Conservation (phyloP, 2,113 vertebrate genomes). For the Pithys albifrons region DNA sequence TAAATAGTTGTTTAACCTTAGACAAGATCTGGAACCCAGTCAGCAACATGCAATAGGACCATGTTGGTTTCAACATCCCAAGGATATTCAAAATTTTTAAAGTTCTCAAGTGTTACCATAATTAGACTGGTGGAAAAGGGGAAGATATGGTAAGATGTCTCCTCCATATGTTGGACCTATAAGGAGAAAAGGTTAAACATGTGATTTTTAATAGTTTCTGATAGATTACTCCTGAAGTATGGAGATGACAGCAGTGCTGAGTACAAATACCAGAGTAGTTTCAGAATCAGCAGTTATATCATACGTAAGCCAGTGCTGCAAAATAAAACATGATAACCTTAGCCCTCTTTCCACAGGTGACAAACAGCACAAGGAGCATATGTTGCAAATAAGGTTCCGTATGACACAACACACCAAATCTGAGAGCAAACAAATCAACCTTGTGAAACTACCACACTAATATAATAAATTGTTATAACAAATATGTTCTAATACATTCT, state of each 20-base stretch:
- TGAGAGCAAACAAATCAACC: neutral
- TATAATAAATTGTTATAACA: neutral
- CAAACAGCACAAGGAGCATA: neutral
- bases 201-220: neutral
- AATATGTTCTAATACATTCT: neutral
- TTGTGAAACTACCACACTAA: neutral
- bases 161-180: neutral
- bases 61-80: neutral
- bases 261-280: neutral
- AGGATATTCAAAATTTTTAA: neutral
- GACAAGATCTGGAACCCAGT: neutral
- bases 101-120: neutral
- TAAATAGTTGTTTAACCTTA: neutral
- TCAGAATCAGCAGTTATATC: neutral
- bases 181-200: neutral
- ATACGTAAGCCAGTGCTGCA: neutral
- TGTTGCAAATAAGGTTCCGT: neutral
- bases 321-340: neutral
- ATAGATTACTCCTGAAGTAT: neutral
- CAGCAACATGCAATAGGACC: neutral
- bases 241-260: neutral
- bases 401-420: neutral
- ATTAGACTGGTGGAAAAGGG: neutral
- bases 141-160: neutral
- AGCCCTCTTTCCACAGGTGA: fast-evolving